Conservation (phyloP, 1,140 invertebrate species). For the Cryptotermes secundus region DNA sequence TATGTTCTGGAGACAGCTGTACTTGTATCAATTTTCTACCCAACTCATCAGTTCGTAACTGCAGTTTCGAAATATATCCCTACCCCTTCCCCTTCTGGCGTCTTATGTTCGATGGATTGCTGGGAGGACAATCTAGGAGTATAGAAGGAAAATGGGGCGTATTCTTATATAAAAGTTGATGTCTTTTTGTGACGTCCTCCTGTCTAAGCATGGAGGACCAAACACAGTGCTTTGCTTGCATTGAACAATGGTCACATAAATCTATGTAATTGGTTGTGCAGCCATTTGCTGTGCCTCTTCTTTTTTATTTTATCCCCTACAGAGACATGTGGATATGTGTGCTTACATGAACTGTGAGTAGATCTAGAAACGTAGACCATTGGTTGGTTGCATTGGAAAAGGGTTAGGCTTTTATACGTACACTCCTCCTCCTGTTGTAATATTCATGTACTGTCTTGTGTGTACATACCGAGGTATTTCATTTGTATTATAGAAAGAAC, state of each 20-base stretch:
- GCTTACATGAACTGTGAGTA: background rate
- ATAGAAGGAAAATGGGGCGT: slow-evolving; percentile 15
- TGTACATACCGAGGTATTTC: background rate
- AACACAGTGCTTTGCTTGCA: background rate
- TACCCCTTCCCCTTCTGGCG: background rate
- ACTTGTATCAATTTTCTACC: background rate
- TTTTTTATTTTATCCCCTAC: slow-evolving; percentile 2
- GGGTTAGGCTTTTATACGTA: background rate
- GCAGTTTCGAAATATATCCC: background rate
- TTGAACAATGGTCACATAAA: slow-evolving; percentile 41
- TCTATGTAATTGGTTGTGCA: slow-evolving; percentile 40
- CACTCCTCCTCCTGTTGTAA: slow-evolving; percentile 2
- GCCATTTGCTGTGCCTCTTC: slow-evolving; percentile 15
- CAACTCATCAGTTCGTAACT: background rate
- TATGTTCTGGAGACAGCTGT: background rate
- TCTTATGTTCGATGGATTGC: background rate
- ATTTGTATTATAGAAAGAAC: background rate
- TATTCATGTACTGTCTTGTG: background rate
- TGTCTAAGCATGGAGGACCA: slow-evolving; percentile 25
- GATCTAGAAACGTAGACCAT: background rate
- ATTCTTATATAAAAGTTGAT: slow-evolving; percentile 18
- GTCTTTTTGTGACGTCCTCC: slow-evolving; percentile 23
- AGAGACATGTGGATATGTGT: background rate
- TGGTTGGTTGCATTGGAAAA: background rate
- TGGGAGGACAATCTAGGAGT: background rate